Conservation (phyloP, 1,140 invertebrate species). For the Panagrolaimus sp. region DNA sequence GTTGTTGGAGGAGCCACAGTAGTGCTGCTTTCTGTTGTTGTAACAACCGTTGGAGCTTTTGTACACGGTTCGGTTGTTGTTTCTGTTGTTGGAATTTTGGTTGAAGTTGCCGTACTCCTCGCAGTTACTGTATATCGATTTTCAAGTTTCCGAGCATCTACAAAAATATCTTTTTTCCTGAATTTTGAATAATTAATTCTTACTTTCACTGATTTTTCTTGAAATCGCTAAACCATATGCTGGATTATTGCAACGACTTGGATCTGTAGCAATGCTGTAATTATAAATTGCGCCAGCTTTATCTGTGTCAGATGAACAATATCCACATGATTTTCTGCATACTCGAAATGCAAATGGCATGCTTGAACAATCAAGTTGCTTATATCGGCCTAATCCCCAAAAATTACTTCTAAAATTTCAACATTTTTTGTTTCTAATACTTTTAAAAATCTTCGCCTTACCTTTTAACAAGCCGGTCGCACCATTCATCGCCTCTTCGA, state of each 20-base stretch:
- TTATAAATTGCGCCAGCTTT: constrained; percentile 33
- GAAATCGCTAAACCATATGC: constrained; percentile 26
- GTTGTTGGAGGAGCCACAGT: background rate
- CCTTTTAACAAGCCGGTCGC: constrained; percentile 36
- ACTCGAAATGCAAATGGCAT: constrained; percentile 49
- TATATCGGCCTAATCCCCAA: constrained; percentile 20
- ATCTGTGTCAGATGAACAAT: constrained; percentile 24
- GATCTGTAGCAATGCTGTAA: constrained; percentile 36
- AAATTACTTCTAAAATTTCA: constrained; percentile 25
- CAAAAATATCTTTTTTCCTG: background rate
- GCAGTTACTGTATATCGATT: background rate
- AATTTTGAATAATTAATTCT: too few species aligned
- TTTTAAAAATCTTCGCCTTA: background rate
- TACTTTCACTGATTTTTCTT: too few species aligned
- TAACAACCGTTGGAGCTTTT: background rate
- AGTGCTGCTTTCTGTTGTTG: background rate
- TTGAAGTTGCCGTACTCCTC: background rate
- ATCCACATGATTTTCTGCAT: constrained; percentile 43
- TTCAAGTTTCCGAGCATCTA: background rate
- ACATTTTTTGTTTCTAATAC: background rate
- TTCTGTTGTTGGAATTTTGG: background rate
- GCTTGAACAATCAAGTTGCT: constrained; percentile 37
- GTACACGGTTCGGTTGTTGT: background rate
- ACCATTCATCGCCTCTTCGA: constrained; percentile 37
- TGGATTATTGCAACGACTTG: constrained; percentile 35